Percentiles rank a stretch among this genome's conserved stretches.
Evolutionary conservation across 2,888 invertebrate species (phyloP).

Genomic region (Caenorhabditis angaria): DNA sequence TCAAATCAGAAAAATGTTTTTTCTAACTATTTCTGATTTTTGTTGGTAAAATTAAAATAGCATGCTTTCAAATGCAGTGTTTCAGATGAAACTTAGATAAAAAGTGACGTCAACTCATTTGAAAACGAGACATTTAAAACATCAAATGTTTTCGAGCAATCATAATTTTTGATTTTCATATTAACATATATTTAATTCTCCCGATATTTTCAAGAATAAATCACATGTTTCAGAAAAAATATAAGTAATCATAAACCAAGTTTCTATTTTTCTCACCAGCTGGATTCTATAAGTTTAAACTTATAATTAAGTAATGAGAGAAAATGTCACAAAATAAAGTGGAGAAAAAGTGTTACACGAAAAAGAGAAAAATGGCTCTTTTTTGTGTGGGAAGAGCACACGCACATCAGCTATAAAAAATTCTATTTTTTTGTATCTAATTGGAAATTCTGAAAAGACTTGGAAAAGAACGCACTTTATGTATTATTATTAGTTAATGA

Average conservation of each 20-base stretch:
- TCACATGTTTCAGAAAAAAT: no score
- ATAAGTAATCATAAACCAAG: no score
- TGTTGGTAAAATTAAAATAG: background rate
- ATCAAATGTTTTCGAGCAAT: no score
- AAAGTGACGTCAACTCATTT: no score
- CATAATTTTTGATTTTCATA: no score
- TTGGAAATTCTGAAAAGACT: background rate
- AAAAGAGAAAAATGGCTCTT: background rate
- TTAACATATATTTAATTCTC: no score
- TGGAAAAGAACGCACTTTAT: slow-evolving; percentile 5
- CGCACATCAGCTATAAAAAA: background rate
- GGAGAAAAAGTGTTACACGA: background rate
- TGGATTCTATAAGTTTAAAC: no score
- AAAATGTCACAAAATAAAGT: background rate
- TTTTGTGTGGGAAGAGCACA: background rate
- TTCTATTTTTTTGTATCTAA: background rate
- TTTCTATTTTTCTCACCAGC: no score
- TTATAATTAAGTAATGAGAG: background rate
- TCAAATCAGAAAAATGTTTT: background rate
- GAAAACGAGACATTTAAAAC: no score
- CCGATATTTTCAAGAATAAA: no score
- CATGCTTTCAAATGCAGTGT: background rate
- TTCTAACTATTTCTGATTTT: background rate
- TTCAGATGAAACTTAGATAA: no score
- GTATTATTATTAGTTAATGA: background rate